A percentile compares a stretch with the other conserved stretches of the same genome.
Conservation (phyloP, 2,113 vertebrate genomes). For the Gulo gulo region DNA sequence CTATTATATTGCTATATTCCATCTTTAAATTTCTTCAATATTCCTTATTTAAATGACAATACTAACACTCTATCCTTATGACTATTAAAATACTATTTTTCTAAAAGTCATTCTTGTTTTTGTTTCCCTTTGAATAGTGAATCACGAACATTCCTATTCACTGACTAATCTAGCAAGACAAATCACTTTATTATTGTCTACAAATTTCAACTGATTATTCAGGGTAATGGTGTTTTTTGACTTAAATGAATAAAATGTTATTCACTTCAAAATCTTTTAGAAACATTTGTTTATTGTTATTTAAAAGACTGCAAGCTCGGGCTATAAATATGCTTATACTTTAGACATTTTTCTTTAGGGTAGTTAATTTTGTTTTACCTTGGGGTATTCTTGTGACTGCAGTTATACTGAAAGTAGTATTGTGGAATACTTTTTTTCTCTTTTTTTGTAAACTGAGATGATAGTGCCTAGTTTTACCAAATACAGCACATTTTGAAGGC, state of each 20-base stretch:
- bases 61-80: not conserved
- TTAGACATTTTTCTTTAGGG: not conserved
- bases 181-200: not conserved
- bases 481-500: not conserved
- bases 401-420: not conserved
- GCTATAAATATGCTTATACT: not conserved
- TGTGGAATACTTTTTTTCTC: not conserved
- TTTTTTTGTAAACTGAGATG: not conserved
- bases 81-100: not conserved
- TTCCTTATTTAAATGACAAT: not conserved
- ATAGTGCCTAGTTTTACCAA: not conserved
- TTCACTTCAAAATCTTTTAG: slow-evolving; percentile 13
- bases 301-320: not conserved
- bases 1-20: not conserved
- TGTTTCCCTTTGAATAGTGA: not conserved
- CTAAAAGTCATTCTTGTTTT: slow-evolving; percentile 28
- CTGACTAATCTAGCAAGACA: slow-evolving; percentile 7
- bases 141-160: not conserved
- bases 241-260: not conserved
- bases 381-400: not conserved
- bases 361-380: not conserved
- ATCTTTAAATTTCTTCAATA: not conserved
- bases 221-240: not conserved
- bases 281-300: not conserved
- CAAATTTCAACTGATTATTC: not conserved